phyloP scores from a whole-genome alignment of 2,113 vertebrate genomes.

The Sterna hirundo region DNA sequence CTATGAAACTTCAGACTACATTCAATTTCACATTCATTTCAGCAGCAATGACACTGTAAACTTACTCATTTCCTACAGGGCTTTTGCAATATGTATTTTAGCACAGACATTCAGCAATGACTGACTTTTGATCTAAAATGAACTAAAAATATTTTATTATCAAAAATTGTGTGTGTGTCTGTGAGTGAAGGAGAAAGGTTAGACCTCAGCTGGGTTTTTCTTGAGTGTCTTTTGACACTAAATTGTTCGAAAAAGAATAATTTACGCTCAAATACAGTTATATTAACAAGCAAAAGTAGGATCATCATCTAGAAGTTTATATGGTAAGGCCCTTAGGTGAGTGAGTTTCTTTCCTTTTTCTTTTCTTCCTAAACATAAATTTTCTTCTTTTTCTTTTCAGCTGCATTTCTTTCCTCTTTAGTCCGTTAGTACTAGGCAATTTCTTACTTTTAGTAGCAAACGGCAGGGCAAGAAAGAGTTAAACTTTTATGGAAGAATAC shows the following conservation, averaged over 20 bases:
- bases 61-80: slow-evolving; percentile 34
- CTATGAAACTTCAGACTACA: neutral
- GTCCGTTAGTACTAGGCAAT: neutral
- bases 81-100: slow-evolving; percentile 42
- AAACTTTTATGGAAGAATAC: neutral
- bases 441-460: neutral
- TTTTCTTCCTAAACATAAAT: neutral
- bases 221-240: neutral
- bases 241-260: neutral
- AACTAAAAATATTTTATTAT: slow-evolving; percentile 32
- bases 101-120: neutral
- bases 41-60: slow-evolving; percentile 28
- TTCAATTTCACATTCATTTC: slow-evolving; percentile 47
- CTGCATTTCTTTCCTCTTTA: neutral
- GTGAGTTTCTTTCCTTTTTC: neutral
- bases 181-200: neutral
- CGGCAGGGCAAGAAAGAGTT: neutral
- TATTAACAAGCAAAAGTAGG: neutral
- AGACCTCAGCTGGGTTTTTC: neutral
- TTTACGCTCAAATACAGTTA: neutral
- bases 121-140: slow-evolving; percentile 49
- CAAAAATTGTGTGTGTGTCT: neutral
- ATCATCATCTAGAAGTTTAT: neutral
- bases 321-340: neutral
- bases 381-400: neutral